These are phyloP conservation scores for Cynopterus sphinx DNA, from an alignment of 2,797 vertebrate species.

Conservation along the genomic window DNA sequence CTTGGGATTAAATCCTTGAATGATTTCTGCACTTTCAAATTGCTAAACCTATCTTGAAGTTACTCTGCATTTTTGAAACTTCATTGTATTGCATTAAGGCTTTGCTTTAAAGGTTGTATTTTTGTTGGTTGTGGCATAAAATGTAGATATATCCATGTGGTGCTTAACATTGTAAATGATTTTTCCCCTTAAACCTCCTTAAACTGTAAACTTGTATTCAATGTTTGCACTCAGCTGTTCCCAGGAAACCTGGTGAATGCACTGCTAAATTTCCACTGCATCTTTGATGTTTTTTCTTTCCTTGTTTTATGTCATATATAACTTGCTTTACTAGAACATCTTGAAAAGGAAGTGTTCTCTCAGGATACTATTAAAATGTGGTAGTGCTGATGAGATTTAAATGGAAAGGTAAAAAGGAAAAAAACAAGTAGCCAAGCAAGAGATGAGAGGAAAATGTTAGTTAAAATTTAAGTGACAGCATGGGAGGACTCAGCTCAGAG, in stretches of 20 bases:
- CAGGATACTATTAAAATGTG: neutral
- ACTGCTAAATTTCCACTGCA: neutral
- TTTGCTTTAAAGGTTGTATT: slow-evolving; percentile 27
- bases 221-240: neutral
- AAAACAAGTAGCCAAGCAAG: neutral
- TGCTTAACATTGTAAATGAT: neutral
- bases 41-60: neutral
- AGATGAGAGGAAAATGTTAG: neutral
- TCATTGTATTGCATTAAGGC: neutral
- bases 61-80: neutral
- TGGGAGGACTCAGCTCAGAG: neutral
- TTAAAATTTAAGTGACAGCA: neutral
- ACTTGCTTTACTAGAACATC: slow-evolving; percentile 43
- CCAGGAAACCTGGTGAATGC: neutral
- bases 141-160: neutral
- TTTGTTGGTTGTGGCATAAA: neutral
- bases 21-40: neutral
- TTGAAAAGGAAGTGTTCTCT: neutral
- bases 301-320: slow-evolving; percentile 25
- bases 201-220: neutral
- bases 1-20: neutral
- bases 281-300: slow-evolving; percentile 13
- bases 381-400: neutral
- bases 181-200: neutral
- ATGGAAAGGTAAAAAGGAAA: neutral